Conservation (phyloP, 2,113 vertebrate species). For the Caracal caracal region DNA sequence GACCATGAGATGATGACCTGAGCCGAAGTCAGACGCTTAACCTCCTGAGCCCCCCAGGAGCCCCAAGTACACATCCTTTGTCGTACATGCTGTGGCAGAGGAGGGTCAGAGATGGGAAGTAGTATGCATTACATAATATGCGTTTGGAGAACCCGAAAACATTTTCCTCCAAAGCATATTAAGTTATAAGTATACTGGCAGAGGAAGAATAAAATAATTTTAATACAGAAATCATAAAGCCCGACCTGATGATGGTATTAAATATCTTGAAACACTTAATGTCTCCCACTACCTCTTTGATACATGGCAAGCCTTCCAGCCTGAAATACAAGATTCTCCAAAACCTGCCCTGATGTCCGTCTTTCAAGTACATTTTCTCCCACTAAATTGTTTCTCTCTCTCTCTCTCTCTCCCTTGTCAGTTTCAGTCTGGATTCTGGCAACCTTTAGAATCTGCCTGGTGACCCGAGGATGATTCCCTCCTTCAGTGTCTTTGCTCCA, state of each 20-base stretch:
- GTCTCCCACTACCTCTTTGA: neutral
- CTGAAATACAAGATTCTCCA: neutral
- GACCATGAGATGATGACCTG: no score
- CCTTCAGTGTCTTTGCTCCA: neutral
- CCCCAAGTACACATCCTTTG: neutral
- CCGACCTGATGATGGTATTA: neutral
- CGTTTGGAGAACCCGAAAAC: neutral
- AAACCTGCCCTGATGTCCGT: no score
- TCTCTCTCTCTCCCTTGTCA: neutral
- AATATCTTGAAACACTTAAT: neutral
- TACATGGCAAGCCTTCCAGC: neutral
- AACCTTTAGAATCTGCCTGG: neutral
- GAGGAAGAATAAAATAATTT: neutral
- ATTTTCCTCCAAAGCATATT: neutral
- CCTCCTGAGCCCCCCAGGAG: no score
- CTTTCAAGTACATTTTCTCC: neutral
- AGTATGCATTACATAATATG: neutral
- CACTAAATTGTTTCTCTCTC: neutral
- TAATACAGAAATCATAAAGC: neutral
- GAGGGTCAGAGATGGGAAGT: no score
- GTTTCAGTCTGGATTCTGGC: neutral
- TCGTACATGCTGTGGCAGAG: neutral
- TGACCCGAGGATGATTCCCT: neutral
- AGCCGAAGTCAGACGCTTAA: no score
- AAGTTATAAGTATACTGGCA: neutral